Percentiles rank a stretch among this genome's conserved stretches.
phyloP scores from a whole-genome alignment of 1,140 invertebrate genomes.

The Brachystomella parvula region DNA sequence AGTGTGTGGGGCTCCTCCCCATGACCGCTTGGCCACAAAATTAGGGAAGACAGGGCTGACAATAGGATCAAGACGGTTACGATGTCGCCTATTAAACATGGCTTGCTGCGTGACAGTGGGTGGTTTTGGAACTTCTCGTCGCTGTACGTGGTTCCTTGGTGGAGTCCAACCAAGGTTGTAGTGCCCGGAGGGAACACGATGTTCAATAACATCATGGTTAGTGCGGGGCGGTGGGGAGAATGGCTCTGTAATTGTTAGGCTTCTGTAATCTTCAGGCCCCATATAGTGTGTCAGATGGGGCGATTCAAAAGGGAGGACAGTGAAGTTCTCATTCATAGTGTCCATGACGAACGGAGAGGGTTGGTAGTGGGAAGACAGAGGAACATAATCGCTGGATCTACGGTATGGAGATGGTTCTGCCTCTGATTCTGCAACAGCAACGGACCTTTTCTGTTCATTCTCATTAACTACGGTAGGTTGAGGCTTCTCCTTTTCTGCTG shows the following conservation, averaged over 20 bases:
- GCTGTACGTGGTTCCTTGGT: slow-evolving; percentile 9
- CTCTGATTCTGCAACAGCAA: slow-evolving; percentile 9
- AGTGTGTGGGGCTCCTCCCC: background rate
- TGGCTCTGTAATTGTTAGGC: slow-evolving; percentile 21
- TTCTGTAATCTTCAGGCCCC: background rate
- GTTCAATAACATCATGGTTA: background rate
- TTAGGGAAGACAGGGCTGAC: slow-evolving; percentile 86
- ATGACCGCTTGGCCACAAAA: slow-evolving; percentile 59
- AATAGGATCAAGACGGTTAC: slow-evolving; percentile 60
- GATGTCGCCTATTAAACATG: slow-evolving; percentile 14
- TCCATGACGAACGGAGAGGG: slow-evolving; percentile 26
- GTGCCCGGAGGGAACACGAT: slow-evolving; percentile 11
- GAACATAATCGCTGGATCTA: slow-evolving; percentile 30
- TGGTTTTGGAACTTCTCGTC: slow-evolving; percentile 11
- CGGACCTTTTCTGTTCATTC: slow-evolving; percentile 10
- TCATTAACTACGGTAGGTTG: background rate
- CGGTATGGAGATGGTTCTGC: slow-evolving; percentile 14
- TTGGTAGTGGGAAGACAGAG: slow-evolving; percentile 18
- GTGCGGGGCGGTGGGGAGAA: slow-evolving; percentile 31
- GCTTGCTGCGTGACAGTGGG: slow-evolving; percentile 21
- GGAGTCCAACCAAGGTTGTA: slow-evolving; percentile 13
- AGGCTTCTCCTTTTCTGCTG: background rate
- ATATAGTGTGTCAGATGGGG: slow-evolving; percentile 25
- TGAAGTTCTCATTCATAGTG: slow-evolving; percentile 10
- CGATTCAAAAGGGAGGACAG: slow-evolving; percentile 28